Evolutionary conservation across 2,888 invertebrate species (phyloP).

Genomic region (Lasius fuliginosus): DNA sequence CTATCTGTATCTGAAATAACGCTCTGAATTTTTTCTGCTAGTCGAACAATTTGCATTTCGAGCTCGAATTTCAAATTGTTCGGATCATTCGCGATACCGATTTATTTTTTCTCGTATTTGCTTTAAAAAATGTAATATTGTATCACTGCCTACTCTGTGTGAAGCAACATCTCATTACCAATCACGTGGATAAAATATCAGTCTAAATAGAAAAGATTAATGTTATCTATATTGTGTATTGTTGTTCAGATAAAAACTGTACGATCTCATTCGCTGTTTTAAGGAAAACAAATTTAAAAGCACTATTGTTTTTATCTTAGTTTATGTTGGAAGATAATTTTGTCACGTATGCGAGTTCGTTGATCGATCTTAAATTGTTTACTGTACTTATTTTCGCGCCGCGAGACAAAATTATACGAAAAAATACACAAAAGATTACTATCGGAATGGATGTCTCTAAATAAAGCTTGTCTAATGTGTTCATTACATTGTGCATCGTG

Average conservation of each 20-base stretch:
- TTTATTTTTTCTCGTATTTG: not conserved
- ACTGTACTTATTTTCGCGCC: not conserved
- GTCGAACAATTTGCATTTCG: not conserved
- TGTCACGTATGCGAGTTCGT: not conserved
- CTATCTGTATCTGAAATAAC: not conserved
- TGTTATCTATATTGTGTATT: conserved; percentile 9
- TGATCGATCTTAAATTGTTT: not conserved
- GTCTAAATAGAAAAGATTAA: not conserved
- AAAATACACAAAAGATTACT: not conserved
- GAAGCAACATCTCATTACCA: not conserved
- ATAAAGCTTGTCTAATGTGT: conserved; percentile 49
- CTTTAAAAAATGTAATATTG: conserved; percentile 9
- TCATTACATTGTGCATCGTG: conserved; percentile 29
- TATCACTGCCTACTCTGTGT: not conserved
- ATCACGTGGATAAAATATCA: not conserved
- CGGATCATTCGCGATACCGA: not conserved
- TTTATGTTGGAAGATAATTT: not conserved
- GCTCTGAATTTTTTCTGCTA: not conserved
- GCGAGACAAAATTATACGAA: not conserved
- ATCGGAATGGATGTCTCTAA: conserved; percentile 20
- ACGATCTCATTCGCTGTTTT: not conserved
- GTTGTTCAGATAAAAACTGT: not conserved
- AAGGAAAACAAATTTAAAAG: not conserved
- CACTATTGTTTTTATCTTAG: not conserved
- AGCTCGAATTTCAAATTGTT: not conserved